A percentile compares a stretch with the other conserved stretches of the same genome.
Conservation (phyloP, 2,113 vertebrate genomes). For the Stomatorhinus ivindoensis region DNA sequence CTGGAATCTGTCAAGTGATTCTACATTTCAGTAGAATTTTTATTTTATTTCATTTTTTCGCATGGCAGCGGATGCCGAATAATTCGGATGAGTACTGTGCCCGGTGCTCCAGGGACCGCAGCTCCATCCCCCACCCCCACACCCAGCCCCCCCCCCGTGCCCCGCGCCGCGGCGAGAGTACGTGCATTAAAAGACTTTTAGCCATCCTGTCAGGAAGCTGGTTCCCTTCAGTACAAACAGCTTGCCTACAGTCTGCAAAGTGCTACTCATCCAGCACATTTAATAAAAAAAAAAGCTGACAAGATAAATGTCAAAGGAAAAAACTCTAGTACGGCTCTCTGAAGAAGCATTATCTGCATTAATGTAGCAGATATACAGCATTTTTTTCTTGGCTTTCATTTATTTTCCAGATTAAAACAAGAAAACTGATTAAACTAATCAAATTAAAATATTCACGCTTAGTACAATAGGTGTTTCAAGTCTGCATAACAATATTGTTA, state of each 20-base stretch:
- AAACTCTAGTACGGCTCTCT: not conserved
- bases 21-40: not conserved
- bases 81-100: not conserved
- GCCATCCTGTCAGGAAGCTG: not conserved
- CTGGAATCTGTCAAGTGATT: not conserved
- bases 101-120: not conserved
- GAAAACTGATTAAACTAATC: not conserved
- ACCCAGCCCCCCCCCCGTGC: not conserved
- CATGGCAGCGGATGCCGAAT: not conserved
- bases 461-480: not conserved
- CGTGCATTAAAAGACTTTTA: not conserved
- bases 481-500: not conserved
- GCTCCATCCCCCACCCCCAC: not conserved
- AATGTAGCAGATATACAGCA: not conserved
- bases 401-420: not conserved
- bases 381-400: not conserved
- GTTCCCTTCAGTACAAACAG: constrained; percentile 6
- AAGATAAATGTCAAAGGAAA: not conserved
- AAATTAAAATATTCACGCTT: not conserved
- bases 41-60: not conserved
- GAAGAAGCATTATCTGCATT: not conserved
- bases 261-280: not conserved
- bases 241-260: not conserved
- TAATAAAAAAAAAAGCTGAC: not conserved
- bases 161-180: too few species aligned